phyloP scores from a whole-genome alignment of 2,888 invertebrate genomes.

The Exocentrus adspersus region DNA sequence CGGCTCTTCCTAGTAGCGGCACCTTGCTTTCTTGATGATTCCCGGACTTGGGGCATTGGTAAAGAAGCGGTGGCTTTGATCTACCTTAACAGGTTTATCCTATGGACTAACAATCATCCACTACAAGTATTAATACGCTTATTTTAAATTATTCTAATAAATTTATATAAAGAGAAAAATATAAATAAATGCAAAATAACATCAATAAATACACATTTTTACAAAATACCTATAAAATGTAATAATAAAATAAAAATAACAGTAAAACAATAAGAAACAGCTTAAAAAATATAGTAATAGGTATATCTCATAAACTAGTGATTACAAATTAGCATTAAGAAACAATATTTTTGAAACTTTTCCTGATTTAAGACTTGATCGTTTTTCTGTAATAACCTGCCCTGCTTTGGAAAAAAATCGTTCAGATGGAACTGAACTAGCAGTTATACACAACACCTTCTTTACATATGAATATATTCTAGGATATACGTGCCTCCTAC shows the following conservation, averaged over 20 bases:
- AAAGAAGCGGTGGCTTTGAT: too few relatives aligned
- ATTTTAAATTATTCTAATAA: too few relatives aligned
- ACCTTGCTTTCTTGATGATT: too few relatives aligned
- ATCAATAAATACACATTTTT: too few relatives aligned
- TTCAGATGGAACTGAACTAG: slow-evolving; percentile 7
- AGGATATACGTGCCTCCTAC: slow-evolving; percentile 11
- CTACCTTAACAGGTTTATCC: too few relatives aligned
- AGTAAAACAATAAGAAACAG: neutral
- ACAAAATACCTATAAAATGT: too few relatives aligned
- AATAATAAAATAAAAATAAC: neutral
- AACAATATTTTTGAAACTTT: slow-evolving; percentile 11
- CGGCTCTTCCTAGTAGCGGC: too few relatives aligned
- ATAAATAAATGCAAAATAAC: too few relatives aligned
- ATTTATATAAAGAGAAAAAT: too few relatives aligned
- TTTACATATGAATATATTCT: slow-evolving; percentile 3
- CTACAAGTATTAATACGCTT: too few relatives aligned
- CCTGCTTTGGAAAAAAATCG: slow-evolving; percentile 8
- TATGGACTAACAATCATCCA: too few relatives aligned
- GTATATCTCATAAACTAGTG: neutral
- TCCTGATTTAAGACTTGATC: slow-evolving; percentile 2
- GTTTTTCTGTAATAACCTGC: slow-evolving; percentile 6
- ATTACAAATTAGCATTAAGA: slow-evolving; percentile 6
- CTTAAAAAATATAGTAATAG: neutral
- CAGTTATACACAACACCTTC: slow-evolving; percentile 6
- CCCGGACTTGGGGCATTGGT: too few relatives aligned